A percentile compares a stretch with the other conserved stretches of the same genome.
Conservation (phyloP, 2,113 vertebrate genomes). For the Gracilinanus agilis region DNA sequence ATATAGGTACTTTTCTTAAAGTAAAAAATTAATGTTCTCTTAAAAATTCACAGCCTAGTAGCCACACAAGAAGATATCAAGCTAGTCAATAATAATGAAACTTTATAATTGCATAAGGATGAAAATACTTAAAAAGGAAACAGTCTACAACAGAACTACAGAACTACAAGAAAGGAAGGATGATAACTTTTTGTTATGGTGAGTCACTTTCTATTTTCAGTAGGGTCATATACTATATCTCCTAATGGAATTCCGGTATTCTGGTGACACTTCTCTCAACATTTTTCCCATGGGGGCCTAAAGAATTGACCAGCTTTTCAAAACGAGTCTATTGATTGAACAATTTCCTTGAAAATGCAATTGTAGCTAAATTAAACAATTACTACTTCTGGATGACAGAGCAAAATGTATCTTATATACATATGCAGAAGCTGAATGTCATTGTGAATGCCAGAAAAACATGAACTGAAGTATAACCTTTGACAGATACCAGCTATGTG, state of each 20-base stretch:
- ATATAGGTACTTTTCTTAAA: slow-evolving; percentile 31
- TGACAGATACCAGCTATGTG: background rate
- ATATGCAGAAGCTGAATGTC: background rate
- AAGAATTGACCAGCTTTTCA: slow-evolving; percentile 49
- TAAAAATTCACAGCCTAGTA: slow-evolving; percentile 16
- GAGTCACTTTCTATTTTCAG: slow-evolving; percentile 42
- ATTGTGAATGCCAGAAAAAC: background rate
- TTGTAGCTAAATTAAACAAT: slow-evolving; percentile 37
- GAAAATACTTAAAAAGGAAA: slow-evolving; percentile 52
- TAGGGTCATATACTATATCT: slow-evolving; percentile 32
- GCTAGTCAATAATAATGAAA: slow-evolving; percentile 32
- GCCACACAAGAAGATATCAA: background rate
- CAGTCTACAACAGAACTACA: background rate
- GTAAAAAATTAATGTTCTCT: slow-evolving; percentile 19
- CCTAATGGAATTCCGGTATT: slow-evolving; percentile 50
- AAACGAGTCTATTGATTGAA: slow-evolving; percentile 57
- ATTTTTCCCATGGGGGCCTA: slow-evolving; percentile 30
- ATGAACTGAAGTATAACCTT: background rate
- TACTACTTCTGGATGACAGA: slow-evolving; percentile 49
- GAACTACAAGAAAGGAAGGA: slow-evolving; percentile 41
- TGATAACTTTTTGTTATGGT: slow-evolving; percentile 21
- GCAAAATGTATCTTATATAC: background rate
- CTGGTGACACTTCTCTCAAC: slow-evolving; percentile 48
- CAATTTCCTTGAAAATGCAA: slow-evolving; percentile 39
- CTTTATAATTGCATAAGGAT: background rate